phyloP scores from a whole-genome alignment of 2,797 vertebrate genomes.

The Neosilurus mollespiculum region DNA sequence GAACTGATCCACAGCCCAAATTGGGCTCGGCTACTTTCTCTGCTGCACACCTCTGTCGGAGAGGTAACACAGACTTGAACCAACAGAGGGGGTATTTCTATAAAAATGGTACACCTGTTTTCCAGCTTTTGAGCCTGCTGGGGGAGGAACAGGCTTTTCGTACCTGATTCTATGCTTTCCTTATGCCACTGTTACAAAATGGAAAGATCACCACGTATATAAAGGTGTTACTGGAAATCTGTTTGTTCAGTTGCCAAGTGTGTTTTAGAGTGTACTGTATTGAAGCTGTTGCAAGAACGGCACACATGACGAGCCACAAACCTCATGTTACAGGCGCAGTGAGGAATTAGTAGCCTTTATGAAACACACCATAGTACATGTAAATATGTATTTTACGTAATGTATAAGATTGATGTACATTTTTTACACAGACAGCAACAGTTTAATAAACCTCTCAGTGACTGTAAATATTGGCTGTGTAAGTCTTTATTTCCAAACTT shows the following conservation, averaged over 20 bases:
- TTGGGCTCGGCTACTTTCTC: constrained; percentile 58
- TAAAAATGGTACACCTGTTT: not conserved
- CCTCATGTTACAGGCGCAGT: constrained; percentile 12
- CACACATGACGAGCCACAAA: constrained; percentile 31
- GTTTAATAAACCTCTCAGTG: constrained; percentile 53
- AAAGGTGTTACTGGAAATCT: constrained; percentile 52
- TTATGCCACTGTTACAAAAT: constrained; percentile 43
- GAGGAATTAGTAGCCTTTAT: constrained; percentile 29
- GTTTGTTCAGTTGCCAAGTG: constrained; percentile 38
- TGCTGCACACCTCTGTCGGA: constrained; percentile 31
- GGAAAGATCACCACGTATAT: constrained; percentile 28
- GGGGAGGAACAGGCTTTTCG: constrained; percentile 27
- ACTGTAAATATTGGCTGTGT: constrained; percentile 6
- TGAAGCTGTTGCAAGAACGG: constrained; percentile 29
- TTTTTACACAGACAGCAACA: constrained; percentile 50
- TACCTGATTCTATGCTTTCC: constrained; percentile 27
- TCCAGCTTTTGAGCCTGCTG: constrained; percentile 20
- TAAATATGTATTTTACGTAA: constrained; percentile 70
- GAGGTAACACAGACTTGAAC: constrained; percentile 37
- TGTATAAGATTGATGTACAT: constrained; percentile 62
- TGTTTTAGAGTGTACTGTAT: constrained; percentile 38
- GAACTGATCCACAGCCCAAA: constrained; percentile 55
- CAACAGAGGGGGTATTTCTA: constrained; percentile 22
- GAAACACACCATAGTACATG: constrained; percentile 49
- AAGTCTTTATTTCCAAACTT: constrained; percentile 10